These are phyloP conservation scores for Nymphicus hollandicus DNA, from an alignment of 2,113 vertebrate genomes.

Conservation along the genomic window DNA sequence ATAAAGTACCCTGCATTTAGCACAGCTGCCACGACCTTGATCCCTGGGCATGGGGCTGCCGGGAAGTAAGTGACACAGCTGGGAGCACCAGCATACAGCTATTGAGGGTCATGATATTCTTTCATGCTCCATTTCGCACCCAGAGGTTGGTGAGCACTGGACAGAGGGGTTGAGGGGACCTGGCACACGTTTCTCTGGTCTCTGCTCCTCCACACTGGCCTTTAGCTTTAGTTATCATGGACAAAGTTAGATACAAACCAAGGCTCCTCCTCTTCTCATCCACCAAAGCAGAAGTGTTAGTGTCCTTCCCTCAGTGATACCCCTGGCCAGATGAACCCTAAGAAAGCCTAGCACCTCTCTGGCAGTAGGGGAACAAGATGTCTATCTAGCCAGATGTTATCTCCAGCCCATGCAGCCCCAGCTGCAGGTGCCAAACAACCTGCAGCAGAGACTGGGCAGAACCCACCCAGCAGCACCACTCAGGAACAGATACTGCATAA, in stretches of 20 bases:
- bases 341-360: neutral
- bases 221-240: neutral
- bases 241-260: neutral
- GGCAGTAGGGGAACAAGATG: too few relatives aligned
- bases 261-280: neutral
- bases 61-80: neutral
- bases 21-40: neutral
- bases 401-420: neutral
- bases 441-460: fast-evolving
- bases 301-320: neutral
- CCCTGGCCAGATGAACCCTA: neutral
- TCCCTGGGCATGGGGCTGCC: neutral
- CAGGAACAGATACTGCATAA: fast-evolving
- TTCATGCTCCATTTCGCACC: neutral
- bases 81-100: neutral
- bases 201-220: neutral
- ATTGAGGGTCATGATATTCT: too few relatives aligned
- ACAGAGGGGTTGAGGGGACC: too few relatives aligned
- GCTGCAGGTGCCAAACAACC: neutral
- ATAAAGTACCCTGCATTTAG: neutral
- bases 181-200: neutral
- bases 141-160: neutral
- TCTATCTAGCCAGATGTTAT: neutral
- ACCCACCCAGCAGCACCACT: fast-evolving
- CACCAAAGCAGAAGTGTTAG: neutral